These are phyloP conservation scores for Carduelis carduelis DNA, from an alignment of 2,797 vertebrate species.

Conservation along the genomic window DNA sequence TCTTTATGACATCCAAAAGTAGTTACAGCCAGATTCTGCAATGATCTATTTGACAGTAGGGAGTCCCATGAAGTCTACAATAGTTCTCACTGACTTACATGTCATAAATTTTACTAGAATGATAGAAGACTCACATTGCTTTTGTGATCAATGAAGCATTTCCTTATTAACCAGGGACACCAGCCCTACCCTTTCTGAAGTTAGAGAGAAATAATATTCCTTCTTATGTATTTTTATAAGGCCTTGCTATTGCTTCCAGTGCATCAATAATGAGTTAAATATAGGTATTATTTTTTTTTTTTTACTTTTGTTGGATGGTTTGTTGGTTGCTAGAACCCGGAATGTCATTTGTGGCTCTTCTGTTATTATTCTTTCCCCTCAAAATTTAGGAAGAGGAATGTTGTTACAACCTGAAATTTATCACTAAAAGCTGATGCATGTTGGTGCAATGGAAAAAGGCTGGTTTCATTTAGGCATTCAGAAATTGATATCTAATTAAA, in stretches of 20 bases:
- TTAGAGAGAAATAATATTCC: not conserved
- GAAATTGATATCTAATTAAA: conserved; percentile 65
- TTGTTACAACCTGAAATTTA: not conserved
- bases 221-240: not conserved
- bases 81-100: not conserved
- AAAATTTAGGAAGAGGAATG: not conserved
- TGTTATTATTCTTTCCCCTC: not conserved
- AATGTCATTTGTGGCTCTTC: not conserved
- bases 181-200: not conserved
- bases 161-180: conserved; percentile 1
- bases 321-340: not conserved
- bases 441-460: not conserved
- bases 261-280: not conserved
- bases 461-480: conserved; percentile 44
- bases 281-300: not conserved
- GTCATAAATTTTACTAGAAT: not conserved
- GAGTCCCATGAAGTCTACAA: not conserved
- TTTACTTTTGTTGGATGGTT: not conserved
- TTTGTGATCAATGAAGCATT: not conserved
- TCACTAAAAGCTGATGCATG: not conserved
- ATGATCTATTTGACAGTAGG: not conserved
- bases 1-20: not conserved
- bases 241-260: not conserved
- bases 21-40: not conserved
- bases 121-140: not conserved